Evolutionary conservation across 2,888 invertebrate genomes (phyloP), one percentile per base, ranked within the genome.

Genomic region (Dioctria rufipes): DNA sequence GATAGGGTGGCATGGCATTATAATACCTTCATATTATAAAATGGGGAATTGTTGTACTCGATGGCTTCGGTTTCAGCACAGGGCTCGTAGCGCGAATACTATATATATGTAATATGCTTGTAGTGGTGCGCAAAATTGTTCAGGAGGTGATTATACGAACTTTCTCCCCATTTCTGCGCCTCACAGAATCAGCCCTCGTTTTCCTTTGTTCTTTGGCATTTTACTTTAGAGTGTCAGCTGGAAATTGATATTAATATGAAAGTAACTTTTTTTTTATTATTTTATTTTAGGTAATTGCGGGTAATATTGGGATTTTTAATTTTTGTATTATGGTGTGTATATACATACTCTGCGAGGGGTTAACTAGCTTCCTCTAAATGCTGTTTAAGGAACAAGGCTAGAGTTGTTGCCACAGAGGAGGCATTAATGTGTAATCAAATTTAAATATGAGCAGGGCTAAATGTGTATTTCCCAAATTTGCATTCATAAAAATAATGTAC

Each of bases 71-170:
- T 6, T 46, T 51, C 5, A n/a, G 69, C 11, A 42, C 40, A 42
- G 40, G 11, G 8, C 60, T 25, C 42, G 43, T 37, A 42, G 4
- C 25, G 25, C 3, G n/a, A 25, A 5, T 40, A 25, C 9, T 4
- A 8, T 25, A 13, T 9, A 5, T 6, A 25, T 43, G 67, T 11
- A 25, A 4, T 58, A 42, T 61, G 4, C 2, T 54, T 4, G 66
- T 79, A 8, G 37, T 66, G 40, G 65, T 60, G 51, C 58, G 60
- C 65, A 79, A 79, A 79, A 60, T 79, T 79, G 79, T 69, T 79
- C 79, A 79, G 67, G 67, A 79, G 78, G 78, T 79, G 78, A 79
- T 79, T 79, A 25, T 25, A 79, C 78, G 66, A 79, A 79, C 78
- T 79, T 65, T 78, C 66, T 66, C 67, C 66, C 66, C 66, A 79